Percentiles rank a stretch among this genome's conserved stretches.
Evolutionary conservation across 2,797 vertebrate species (phyloP).

Genomic region (Micropoecilia bifurca): DNA sequence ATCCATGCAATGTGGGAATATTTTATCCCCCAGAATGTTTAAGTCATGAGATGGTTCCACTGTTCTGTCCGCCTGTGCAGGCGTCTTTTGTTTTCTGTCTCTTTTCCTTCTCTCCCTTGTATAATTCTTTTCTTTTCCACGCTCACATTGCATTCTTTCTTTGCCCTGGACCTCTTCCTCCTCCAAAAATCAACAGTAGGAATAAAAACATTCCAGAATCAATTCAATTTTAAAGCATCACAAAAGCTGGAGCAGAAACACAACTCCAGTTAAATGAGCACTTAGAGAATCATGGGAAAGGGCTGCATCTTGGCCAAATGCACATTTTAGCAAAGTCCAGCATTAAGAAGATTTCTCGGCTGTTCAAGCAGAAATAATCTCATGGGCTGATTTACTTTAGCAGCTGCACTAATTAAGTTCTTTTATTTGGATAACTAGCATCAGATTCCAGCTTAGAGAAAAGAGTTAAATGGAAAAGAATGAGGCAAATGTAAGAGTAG

Average conservation of each 20-base stretch:
- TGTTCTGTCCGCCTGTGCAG: slow-evolving; percentile 57
- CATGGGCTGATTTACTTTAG: slow-evolving; percentile 48
- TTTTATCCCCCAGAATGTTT: slow-evolving; percentile 77
- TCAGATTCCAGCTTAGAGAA: slow-evolving; percentile 32
- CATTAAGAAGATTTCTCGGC: slow-evolving; percentile 58
- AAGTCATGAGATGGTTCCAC: slow-evolving; percentile 75
- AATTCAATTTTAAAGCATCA: slow-evolving; percentile 33
- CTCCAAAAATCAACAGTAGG: slow-evolving; percentile 37
- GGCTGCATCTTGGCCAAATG: slow-evolving; percentile 34
- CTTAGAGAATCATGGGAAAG: slow-evolving; percentile 35
- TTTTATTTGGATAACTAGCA: slow-evolving; percentile 29
- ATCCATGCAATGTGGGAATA: slow-evolving; percentile 70
- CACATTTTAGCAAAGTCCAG: slow-evolving; percentile 41
- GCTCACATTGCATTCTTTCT: slow-evolving; percentile 28
- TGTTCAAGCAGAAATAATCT: slow-evolving; percentile 62
- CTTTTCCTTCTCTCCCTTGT: slow-evolving; percentile 20
- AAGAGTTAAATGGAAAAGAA: slow-evolving; percentile 20
- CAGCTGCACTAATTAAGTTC: slow-evolving; percentile 25
- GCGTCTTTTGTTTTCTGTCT: slow-evolving; percentile 51
- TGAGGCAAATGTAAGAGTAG: not conserved
- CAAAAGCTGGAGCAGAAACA: slow-evolving; percentile 38
- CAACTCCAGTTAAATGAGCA: slow-evolving; percentile 27
- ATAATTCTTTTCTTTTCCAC: slow-evolving; percentile 1
- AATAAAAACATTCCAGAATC: slow-evolving; percentile 53
- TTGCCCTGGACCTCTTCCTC: slow-evolving; percentile 27